These are phyloP conservation scores for Chalcosyrphus nemorum DNA, from an alignment of 2,888 invertebrate genomes.

Conservation along the genomic window DNA sequence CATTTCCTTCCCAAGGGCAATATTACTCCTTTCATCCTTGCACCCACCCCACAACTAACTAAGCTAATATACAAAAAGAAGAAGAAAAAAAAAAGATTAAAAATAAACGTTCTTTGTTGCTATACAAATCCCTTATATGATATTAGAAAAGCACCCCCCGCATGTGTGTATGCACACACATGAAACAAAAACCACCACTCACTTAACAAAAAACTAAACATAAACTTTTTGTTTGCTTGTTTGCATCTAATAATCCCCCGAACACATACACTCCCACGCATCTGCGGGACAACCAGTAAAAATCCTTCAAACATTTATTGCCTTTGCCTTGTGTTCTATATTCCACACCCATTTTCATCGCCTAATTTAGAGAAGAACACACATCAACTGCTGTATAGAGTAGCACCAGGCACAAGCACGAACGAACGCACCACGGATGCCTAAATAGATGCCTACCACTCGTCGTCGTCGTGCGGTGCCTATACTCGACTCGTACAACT, in stretches of 20 bases:
- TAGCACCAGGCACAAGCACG: no score
- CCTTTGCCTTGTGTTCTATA: conserved; percentile 69
- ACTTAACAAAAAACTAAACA: conserved; percentile 63
- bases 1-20: conserved; percentile 1
- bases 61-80: conserved; percentile 31
- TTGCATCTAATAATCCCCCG: conserved; percentile 62
- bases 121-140: conserved; percentile 23
- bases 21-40: not conserved
- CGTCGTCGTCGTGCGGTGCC: conserved; percentile 29
- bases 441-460: conserved; percentile 70
- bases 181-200: conserved; percentile 56
- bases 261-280: conserved; percentile 38
- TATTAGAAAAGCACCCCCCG: conserved; percentile 49
- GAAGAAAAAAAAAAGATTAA: conserved; percentile 57
- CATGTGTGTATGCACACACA: conserved; percentile 13
- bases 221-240: conserved; percentile 65
- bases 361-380: conserved; percentile 70
- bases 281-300: conserved; percentile 55
- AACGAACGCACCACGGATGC: conserved; percentile 53
- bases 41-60: not conserved
- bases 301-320: conserved; percentile 67
- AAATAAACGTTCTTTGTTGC: conserved; percentile 24
- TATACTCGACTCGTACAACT: conserved; percentile 45
- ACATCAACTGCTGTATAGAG: conserved; percentile 45
- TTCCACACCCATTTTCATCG: conserved; percentile 72